Evolutionary conservation across 2,888 invertebrate species (phyloP), one percentile per base, ranked within the genome.

Genomic region (Sphaerophoria taeniata): DNA sequence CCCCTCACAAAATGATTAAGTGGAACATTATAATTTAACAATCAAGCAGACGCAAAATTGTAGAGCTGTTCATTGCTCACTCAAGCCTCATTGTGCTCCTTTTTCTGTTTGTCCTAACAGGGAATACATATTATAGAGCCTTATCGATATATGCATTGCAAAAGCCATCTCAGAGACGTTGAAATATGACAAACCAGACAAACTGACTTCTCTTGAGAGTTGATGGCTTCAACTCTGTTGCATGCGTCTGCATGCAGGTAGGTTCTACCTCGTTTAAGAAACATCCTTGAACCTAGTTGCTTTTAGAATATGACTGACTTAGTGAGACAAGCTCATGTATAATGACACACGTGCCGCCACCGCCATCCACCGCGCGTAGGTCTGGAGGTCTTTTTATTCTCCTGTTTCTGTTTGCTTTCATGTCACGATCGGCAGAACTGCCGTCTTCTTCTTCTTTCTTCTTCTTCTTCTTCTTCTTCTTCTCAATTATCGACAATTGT

Each of bases 121-220:
- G 73, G 63, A 76, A 85, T 79, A 24, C 24, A n/a, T n/a, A n/a
- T 24, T 24, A 72, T 14, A 43, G 70, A 73, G 53, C 58, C 56
- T 85, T 73, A 76, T 80, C 80, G 84, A 24, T 24, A 2, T 24
- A 85, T 85, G 80, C 72, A 80, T 76, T 69, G 84, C 76, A 24
- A 76, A 76, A 80, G 75, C 24, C 80, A 80, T 58, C 24, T 2
- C 24, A 24, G 36, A 51, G 36, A 14, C 53, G 67, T 33, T 55
- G 1, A 24, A 24, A 24, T 24, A 24, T 61, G 53, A 67, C 53
- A 55, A 49, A 71, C 67, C 65, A 55, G 78, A 75, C 67, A 75
- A 79, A 67, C 58, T 72, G 65, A 34, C 24, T 61, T 69, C 65
- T 69, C 65, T 24, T 24, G 24, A 24, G 24, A 24, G 24, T 24